A percentile compares a stretch with the other conserved stretches of the same genome.
phyloP scores from a whole-genome alignment of 2,113 vertebrate genomes.

The Tinamus guttatus region DNA sequence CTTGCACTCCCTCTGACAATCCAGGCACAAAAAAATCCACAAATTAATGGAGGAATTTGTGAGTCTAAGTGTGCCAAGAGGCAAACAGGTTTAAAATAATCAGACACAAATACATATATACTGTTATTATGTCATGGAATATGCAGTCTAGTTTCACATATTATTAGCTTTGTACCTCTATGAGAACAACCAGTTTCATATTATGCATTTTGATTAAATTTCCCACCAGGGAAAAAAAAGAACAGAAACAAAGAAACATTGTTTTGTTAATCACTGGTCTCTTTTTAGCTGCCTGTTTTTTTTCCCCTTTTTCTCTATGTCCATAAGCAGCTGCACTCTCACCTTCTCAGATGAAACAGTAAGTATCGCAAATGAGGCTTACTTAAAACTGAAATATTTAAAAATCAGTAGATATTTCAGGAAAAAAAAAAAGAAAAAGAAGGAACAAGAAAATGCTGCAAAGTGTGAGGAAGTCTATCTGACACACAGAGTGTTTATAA shows the following conservation, averaged over 20 bases:
- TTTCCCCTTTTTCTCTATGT: neutral
- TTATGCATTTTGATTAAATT: neutral
- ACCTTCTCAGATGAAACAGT: neutral
- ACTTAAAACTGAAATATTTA: neutral
- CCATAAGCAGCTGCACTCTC: neutral
- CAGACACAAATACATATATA: neutral
- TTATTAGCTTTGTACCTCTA: neutral
- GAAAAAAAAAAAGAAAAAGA: neutral
- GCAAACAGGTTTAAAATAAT: neutral
- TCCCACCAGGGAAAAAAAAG: neutral
- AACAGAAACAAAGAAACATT: too few relatives aligned
- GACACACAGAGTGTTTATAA: neutral
- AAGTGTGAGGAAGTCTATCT: neutral
- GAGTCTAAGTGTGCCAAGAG: neutral
- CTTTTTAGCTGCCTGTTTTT: neutral
- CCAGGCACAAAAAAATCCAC: neutral
- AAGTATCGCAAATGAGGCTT: neutral
- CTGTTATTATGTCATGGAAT: neutral
- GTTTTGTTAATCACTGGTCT: neutral
- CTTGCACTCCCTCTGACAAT: neutral
- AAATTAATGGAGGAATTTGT: neutral
- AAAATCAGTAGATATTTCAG: neutral
- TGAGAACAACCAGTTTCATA: neutral
- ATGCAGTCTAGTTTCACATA: neutral
- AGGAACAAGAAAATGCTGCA: neutral